These are phyloP conservation scores for Pocota personata DNA, from an alignment of 2,888 invertebrate species.

Conservation along the genomic window DNA sequence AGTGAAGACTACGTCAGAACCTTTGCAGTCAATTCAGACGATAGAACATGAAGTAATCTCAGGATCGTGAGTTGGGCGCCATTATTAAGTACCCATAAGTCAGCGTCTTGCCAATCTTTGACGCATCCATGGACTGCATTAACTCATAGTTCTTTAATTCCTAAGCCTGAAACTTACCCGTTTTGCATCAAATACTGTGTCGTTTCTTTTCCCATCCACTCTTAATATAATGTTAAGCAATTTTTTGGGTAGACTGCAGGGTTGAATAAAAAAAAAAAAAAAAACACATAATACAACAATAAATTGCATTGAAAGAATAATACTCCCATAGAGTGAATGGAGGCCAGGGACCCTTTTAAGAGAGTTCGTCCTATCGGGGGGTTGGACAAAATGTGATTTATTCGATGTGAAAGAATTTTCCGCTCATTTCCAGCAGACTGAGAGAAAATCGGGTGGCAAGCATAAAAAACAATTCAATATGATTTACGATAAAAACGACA, in stretches of 20 bases:
- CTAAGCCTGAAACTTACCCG: too few species aligned
- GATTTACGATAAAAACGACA: constrained; percentile 56
- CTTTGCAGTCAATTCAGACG: too few species aligned
- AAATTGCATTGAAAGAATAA: constrained; percentile 47
- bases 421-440: constrained; percentile 55
- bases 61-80: too few species aligned
- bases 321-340: neutral
- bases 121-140: too few species aligned
- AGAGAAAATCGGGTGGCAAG: constrained; percentile 46
- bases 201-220: neutral
- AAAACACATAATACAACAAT: constrained; percentile 41
- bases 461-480: constrained; percentile 63
- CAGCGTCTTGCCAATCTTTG: too few species aligned
- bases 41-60: too few species aligned
- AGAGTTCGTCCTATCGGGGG: constrained; percentile 22
- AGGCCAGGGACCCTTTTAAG: constrained; percentile 57
- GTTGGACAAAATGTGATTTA: constrained; percentile 63
- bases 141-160: too few species aligned
- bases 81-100: too few species aligned
- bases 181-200: neutral
- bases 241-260: constrained; percentile 27
- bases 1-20: too few species aligned
- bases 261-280: constrained; percentile 9
- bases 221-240: constrained; percentile 24
- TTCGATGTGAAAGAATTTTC: constrained; percentile 69